Evolutionary conservation across 2,113 vertebrate genomes (phyloP).

Genomic region (Agelaius tricolor): DNA sequence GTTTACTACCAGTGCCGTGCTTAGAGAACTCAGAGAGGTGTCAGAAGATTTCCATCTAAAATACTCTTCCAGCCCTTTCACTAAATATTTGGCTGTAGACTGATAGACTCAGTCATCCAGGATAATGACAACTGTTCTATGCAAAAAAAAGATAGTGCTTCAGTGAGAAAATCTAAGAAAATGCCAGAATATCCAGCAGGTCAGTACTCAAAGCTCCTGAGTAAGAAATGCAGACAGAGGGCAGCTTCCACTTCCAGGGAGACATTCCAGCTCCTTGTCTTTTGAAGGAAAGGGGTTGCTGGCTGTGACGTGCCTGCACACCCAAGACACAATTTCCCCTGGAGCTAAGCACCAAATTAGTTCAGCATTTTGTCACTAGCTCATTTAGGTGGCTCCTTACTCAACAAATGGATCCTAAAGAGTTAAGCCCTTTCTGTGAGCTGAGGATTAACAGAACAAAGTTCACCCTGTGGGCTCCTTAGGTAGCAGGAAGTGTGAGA

Average conservation of each 20-base stretch:
- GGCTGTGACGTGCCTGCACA: not conserved
- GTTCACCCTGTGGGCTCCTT: not conserved
- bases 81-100: not conserved
- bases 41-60: not conserved
- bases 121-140: not conserved
- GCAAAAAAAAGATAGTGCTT: not conserved
- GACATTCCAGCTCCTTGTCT: not conserved
- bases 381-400: not conserved
- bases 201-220: not conserved
- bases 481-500: not conserved
- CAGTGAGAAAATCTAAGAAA: not conserved
- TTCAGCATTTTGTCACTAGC: not conserved
- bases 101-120: not conserved
- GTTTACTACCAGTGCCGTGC: not conserved
- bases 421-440: not conserved
- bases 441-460: not conserved
- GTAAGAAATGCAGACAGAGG: not conserved
- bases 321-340: not conserved
- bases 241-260: not conserved
- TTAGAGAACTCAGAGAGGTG: not conserved
- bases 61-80: not conserved
- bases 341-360: not conserved
- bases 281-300: not conserved
- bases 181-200: not conserved
- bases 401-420: not conserved